These are phyloP conservation scores for Noturus placidus DNA, from an alignment of 2,113 vertebrate genomes.

Conservation along the genomic window DNA sequence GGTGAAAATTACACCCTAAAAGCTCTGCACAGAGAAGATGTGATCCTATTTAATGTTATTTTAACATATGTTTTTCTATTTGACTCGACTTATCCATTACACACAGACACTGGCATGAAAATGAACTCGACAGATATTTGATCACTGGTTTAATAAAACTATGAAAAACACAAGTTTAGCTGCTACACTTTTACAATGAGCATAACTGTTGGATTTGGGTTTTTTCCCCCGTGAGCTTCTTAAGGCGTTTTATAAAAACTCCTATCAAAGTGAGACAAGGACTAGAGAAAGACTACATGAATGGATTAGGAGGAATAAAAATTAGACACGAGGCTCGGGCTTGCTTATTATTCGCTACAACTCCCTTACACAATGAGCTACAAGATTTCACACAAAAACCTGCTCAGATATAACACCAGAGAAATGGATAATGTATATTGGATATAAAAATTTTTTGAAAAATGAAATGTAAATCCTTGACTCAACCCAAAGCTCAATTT, in stretches of 20 bases:
- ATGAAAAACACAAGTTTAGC: neutral
- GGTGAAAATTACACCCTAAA: neutral
- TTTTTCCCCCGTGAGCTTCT: neutral
- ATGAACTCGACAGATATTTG: neutral
- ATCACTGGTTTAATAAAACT: neutral
- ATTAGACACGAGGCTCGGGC: neutral
- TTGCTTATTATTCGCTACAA: conserved; percentile 1
- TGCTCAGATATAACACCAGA: conserved; percentile 8
- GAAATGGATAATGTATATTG: conserved; percentile 16
- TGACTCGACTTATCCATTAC: neutral
- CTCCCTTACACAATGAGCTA: neutral
- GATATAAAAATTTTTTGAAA: conserved; percentile 5
- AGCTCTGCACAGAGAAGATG: neutral
- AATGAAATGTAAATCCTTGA: conserved; percentile 28
- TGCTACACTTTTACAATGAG: neutral
- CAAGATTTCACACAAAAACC: neutral
- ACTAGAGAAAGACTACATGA: neutral
- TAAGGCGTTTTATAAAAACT: neutral
- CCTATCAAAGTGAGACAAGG: conserved; percentile 9
- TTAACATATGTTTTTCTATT: neutral
- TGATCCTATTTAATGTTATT: neutral
- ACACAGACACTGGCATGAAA: conserved; percentile 3
- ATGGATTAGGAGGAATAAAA: neutral
- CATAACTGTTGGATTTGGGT: neutral
- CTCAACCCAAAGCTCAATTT: conserved; percentile 20